These are phyloP conservation scores for Trichechus manatus DNA, from an alignment of 2,113 vertebrate species.

Conservation along the genomic window DNA sequence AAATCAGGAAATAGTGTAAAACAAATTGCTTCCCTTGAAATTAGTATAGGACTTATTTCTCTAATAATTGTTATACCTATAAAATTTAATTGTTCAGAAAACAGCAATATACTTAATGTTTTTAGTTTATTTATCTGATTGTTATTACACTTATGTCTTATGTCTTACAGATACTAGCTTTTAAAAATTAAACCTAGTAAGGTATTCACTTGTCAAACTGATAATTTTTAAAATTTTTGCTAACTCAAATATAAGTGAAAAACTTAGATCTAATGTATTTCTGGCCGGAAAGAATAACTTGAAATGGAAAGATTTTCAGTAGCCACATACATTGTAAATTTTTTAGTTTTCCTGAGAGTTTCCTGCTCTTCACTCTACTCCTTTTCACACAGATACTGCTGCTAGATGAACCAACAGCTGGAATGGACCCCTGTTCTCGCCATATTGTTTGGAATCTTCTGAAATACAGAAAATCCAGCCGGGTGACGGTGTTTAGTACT, in stretches of 20 bases:
- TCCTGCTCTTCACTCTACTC: neutral
- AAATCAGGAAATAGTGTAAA: neutral
- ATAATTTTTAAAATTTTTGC: neutral
- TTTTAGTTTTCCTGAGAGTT: neutral
- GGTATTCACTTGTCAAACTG: neutral
- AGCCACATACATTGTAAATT: neutral
- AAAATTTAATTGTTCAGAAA: neutral
- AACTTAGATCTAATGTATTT: neutral
- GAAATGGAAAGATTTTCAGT: neutral
- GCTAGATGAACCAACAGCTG: conserved; percentile 96
- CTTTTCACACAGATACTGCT: conserved; percentile 90
- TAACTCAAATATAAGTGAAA: neutral
- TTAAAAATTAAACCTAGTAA: conserved; percentile 34
- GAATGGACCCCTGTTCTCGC: conserved; percentile 97
- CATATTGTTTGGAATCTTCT: conserved; percentile 97
- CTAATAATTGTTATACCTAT: neutral
- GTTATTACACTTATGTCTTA: neutral
- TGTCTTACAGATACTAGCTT: neutral
- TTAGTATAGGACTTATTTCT: neutral
- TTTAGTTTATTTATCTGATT: neutral
- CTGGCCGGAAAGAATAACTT: neutral
- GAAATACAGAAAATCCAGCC: conserved; percentile 89
- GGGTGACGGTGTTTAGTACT: conserved; percentile 95
- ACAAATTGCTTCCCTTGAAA: neutral
- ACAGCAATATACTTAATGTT: neutral